Conservation (phyloP, 2,113 vertebrate genomes). For the Siphamia tubifer region DNA sequence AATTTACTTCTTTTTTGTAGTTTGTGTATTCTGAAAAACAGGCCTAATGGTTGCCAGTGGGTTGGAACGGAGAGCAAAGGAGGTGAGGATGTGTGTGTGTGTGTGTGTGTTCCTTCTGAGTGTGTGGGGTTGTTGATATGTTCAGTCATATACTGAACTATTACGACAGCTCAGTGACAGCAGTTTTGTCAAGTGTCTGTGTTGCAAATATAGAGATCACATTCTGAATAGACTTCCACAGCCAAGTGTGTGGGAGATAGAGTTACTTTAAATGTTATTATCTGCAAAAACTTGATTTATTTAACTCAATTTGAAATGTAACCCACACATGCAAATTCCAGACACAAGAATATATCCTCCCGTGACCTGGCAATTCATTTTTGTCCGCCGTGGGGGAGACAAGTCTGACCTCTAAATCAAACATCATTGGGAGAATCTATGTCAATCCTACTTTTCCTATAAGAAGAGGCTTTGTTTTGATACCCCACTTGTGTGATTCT, state of each 20-base stretch:
- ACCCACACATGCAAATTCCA: background rate
- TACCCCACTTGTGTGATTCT: too few species aligned
- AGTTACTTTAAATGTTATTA: constrained; percentile 5
- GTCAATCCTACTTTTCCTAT: too few species aligned
- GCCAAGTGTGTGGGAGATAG: background rate
- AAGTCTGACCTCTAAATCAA: too few species aligned
- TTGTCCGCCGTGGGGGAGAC: too few species aligned
- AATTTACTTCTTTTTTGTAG: constrained; percentile 43
- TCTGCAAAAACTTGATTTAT: background rate
- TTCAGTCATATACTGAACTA: background rate
- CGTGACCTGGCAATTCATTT: too few species aligned
- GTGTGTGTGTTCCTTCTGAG: constrained; percentile 19
- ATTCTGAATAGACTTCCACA: background rate
- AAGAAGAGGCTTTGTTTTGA: too few species aligned
- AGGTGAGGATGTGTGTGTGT: constrained; percentile 56
- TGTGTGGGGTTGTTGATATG: constrained; percentile 6
- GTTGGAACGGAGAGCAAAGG: constrained; percentile 25
- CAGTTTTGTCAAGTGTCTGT: background rate
- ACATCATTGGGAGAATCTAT: too few species aligned
- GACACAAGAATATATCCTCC: background rate
- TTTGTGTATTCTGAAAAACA: constrained; percentile 49
- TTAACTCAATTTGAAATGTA: constrained; percentile 1
- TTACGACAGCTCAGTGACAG: background rate
- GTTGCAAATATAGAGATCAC: constrained; percentile 4
- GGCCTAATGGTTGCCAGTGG: constrained; percentile 29